phyloP scores from a whole-genome alignment of 2,888 invertebrate species.

The Spisula subtruncata region DNA sequence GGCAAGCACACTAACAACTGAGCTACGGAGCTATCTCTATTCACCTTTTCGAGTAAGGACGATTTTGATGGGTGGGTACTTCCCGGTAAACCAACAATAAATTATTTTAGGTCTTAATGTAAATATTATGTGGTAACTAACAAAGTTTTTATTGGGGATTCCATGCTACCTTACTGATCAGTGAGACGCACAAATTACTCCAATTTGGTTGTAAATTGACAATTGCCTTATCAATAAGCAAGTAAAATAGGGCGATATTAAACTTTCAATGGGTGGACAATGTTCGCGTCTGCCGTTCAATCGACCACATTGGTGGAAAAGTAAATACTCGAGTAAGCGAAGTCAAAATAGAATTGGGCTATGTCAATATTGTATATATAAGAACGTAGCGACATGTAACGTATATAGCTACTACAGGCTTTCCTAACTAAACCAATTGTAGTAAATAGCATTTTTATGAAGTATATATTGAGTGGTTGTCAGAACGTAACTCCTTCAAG shows the following conservation, averaged over 20 bases:
- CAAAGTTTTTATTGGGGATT: not conserved
- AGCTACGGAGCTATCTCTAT: too few species aligned
- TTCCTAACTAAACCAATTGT: too few species aligned
- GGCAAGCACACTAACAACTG: too few species aligned
- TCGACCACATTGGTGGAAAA: slow-evolving; percentile 3
- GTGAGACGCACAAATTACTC: slow-evolving; percentile 14
- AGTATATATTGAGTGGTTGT: too few species aligned
- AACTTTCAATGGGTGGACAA: slow-evolving; percentile 17
- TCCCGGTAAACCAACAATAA: too few species aligned
- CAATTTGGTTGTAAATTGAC: slow-evolving; percentile 6
- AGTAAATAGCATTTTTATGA: too few species aligned
- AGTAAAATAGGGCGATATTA: slow-evolving; percentile 8
- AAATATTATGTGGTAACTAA: slow-evolving; percentile 35
- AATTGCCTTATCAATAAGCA: not conserved
- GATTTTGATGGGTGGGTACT: too few species aligned
- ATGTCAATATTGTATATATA: slow-evolving; percentile 10
- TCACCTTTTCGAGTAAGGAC: too few species aligned
- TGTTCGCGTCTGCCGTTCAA: slow-evolving; percentile 20
- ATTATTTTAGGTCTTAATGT: not conserved
- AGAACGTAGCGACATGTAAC: not conserved
- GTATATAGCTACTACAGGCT: too few species aligned
- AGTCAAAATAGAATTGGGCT: slow-evolving; percentile 15
- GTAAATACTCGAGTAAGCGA: slow-evolving; percentile 34
- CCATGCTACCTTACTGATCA: slow-evolving; percentile 1
- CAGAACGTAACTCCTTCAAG: too few species aligned